Conservation (phyloP, 1,140 invertebrate species). For the Leptinotarsa undecemlineata region DNA sequence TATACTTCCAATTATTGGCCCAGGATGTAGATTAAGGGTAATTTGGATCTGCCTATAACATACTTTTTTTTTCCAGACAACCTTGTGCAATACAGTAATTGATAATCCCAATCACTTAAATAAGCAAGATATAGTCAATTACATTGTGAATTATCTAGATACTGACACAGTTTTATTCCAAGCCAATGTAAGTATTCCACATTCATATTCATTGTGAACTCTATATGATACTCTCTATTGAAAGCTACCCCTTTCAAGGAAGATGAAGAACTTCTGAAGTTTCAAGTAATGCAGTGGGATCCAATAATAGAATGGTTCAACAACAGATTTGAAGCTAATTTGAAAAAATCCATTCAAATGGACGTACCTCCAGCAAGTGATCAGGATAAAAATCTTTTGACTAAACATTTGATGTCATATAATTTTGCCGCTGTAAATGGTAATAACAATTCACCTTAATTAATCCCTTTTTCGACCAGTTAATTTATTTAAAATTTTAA, state of each 20-base stretch:
- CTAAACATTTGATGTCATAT: constrained; percentile 75
- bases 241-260: constrained; percentile 58
- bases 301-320: constrained; percentile 89
- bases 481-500: no score
- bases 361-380: constrained; percentile 65
- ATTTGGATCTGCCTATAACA: no score
- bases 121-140: constrained; percentile 75
- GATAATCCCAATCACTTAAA: constrained; percentile 87
- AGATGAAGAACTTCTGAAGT: constrained; percentile 70
- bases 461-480: no score
- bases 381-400: constrained; percentile 70
- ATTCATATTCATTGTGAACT: neutral
- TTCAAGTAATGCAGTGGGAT: constrained; percentile 84
- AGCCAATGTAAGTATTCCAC: constrained; percentile 64
- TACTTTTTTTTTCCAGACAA: constrained; percentile 65
- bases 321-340: constrained; percentile 72
- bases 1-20: no score
- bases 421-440: constrained; percentile 78
- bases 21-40: no score
- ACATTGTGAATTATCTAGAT: constrained; percentile 80
- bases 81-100: constrained; percentile 85
- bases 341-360: constrained; percentile 73
- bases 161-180: constrained; percentile 87
- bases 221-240: neutral
- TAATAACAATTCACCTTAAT: constrained; percentile 51